These are phyloP conservation scores for Sebastes schlegelii DNA, from an alignment of 2,113 vertebrate species.

Conservation along the genomic window DNA sequence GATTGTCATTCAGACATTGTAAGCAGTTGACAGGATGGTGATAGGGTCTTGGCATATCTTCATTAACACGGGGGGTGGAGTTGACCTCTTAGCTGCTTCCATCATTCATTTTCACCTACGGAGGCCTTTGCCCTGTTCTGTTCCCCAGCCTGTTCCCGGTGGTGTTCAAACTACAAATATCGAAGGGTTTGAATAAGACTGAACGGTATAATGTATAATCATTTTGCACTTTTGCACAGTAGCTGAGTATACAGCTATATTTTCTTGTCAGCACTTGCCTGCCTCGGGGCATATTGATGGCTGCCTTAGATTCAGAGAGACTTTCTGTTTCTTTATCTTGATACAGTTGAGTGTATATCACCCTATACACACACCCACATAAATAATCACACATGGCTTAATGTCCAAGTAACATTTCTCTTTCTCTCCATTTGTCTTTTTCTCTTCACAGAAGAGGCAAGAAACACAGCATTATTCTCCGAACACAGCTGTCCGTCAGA, in stretches of 20 bases:
- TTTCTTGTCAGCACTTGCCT: constrained; percentile 39
- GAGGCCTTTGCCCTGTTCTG: constrained; percentile 48
- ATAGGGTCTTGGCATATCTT: constrained; percentile 71
- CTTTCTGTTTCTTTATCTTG: constrained; percentile 25
- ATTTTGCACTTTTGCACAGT: constrained; percentile 28
- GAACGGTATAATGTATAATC: constrained; percentile 25
- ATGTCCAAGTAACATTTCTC: constrained; percentile 32
- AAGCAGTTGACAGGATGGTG: constrained; percentile 66
- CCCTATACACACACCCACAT: background rate
- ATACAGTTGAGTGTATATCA: background rate
- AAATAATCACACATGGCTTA: constrained; percentile 7
- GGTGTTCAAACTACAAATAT: constrained; percentile 35
- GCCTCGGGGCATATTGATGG: constrained; percentile 12
- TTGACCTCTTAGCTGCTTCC: constrained; percentile 59
- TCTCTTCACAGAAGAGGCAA: constrained; percentile 88
- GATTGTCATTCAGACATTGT: constrained; percentile 71
- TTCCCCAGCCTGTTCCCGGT: constrained; percentile 7
- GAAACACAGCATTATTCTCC: constrained; percentile 95
- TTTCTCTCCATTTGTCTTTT: constrained; percentile 33
- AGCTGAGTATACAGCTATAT: background rate
- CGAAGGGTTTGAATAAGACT: background rate
- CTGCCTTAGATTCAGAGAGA: constrained; percentile 15
- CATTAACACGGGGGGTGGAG: constrained; percentile 64
- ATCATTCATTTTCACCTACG: constrained; percentile 51
- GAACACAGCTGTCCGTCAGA: constrained; percentile 95